Base-by-base conservation (phyloP, 2,888 invertebrate genomes). In the Pseudolycoriella hygida region DNA sequence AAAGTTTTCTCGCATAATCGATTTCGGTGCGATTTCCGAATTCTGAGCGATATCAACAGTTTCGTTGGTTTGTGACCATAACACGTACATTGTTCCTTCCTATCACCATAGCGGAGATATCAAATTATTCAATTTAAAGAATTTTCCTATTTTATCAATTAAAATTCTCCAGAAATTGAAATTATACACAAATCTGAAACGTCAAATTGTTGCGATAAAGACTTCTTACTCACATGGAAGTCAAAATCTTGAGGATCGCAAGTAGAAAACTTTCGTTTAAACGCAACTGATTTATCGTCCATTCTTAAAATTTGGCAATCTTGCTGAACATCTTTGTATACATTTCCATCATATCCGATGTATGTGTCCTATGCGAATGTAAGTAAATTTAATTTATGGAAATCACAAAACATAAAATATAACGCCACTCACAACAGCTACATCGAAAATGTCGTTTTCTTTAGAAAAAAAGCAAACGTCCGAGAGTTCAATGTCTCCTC, bases 61-160 rank as follows among this genome's bases (percentile, higher is more conserved):
- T 46, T 83, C 83, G n/a, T 66, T 63, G 1, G 89, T 90, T 51
- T 75, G 73, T 1, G 85, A 76, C 87, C 89, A 92, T 2, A 89
- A 74, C 3, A 92, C 64, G 60, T 90, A 89, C 48, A 86, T 85
- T 20, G 92, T 92, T 18, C 87, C 92, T 59, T 86, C 84, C 88
- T 90, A 56, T 34, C n/a, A 12, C 34, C n/a, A n/a, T n/a, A n/a
- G n/a, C n/a, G n/a, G n/a, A n/a, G n/a, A n/a, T n/a, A n/a, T n/a
- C n/a, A n/a, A n/a, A n/a, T n/a, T n/a, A n/a, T n/a, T n/a, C n/a
- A n/a, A n/a, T n/a, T n/a, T n/a, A n/a, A n/a, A n/a, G n/a, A n/a
- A n/a, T n/a, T n/a, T n/a, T n/a, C n/a, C n/a, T n/a, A n/a, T n/a
- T n/a, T n/a, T n/a, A n/a, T n/a, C n/a, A n/a, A n/a, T n/a, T n/a